phyloP scores from a whole-genome alignment of 2,113 vertebrate species.

The Egretta garzetta region DNA sequence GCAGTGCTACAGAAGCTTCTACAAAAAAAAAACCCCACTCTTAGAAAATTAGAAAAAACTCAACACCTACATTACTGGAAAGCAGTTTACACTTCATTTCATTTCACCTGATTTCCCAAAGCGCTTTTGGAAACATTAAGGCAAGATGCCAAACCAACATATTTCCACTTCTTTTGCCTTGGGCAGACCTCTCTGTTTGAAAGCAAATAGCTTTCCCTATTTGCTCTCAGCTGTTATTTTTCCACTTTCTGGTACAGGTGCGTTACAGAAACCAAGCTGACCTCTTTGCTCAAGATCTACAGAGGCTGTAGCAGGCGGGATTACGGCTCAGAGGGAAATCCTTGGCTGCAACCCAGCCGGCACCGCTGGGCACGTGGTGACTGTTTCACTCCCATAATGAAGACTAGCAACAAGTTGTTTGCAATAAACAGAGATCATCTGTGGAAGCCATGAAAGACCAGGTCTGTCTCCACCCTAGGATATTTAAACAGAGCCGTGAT shows the following conservation, averaged over 20 bases:
- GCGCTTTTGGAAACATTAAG: background rate
- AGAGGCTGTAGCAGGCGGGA: background rate
- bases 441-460: background rate
- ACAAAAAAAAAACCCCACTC: background rate
- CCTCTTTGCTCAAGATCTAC: background rate
- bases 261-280: background rate
- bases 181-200: background rate
- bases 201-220: background rate
- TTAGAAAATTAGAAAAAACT: background rate
- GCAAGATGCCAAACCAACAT: background rate
- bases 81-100: background rate
- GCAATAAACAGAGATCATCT: background rate
- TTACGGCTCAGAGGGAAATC: background rate
- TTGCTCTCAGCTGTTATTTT: background rate
- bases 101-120: background rate
- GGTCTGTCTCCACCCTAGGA: background rate
- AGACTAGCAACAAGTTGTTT: background rate
- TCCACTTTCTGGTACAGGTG: background rate
- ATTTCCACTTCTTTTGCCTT: background rate
- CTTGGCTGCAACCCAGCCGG: background rate
- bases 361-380: background rate
- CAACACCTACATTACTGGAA: background rate
- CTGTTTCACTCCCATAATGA: background rate
- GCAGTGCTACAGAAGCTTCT: background rate
- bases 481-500: background rate